A percentile compares a stretch with the other conserved stretches of the same genome.
Evolutionary conservation across 2,797 vertebrate species (phyloP).

Genomic region (Hydrophis major): DNA sequence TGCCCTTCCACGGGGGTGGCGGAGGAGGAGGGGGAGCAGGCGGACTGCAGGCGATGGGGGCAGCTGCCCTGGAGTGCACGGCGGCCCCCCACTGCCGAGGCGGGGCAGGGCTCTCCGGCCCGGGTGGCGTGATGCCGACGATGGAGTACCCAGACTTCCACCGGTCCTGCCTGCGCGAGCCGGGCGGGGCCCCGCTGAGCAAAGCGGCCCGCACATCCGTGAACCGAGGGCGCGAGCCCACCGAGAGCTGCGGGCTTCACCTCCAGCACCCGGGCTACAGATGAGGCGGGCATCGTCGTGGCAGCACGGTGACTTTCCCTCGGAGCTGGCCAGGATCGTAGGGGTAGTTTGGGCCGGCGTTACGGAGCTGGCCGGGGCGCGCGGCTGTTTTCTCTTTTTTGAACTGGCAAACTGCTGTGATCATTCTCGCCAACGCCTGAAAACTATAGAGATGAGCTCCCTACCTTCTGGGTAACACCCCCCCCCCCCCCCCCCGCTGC

Average conservation of each 20-base stretch:
- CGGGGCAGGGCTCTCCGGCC: slow-evolving; percentile 83
- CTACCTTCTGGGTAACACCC: slow-evolving; percentile 13
- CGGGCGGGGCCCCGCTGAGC: slow-evolving; percentile 92
- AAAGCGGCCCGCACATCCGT: slow-evolving; percentile 94
- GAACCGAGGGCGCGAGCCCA: slow-evolving; percentile 86
- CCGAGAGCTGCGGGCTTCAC: slow-evolving; percentile 88
- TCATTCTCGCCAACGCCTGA: slow-evolving; percentile 65
- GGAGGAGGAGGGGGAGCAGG: not conserved
- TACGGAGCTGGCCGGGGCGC: slow-evolving; percentile 68
- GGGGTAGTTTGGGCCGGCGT: slow-evolving; percentile 78
- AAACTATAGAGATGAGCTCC: no score
- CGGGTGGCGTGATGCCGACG: slow-evolving; percentile 95
- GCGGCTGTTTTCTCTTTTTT: slow-evolving; percentile 52
- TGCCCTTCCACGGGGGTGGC: slow-evolving; percentile 82
- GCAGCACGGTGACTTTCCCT: slow-evolving; percentile 78
- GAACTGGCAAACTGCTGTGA: slow-evolving; percentile 75
- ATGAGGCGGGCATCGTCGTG: slow-evolving; percentile 91
- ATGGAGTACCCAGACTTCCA: slow-evolving; percentile 99
- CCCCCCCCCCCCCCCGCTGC: no score
- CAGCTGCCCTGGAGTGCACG: slow-evolving; percentile 84
- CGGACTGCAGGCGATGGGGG: slow-evolving; percentile 78
- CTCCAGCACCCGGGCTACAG: slow-evolving; percentile 99
- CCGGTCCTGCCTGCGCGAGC: slow-evolving; percentile 97
- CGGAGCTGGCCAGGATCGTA: slow-evolving; percentile 49
- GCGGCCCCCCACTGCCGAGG: slow-evolving; percentile 90